phyloP scores from a whole-genome alignment of 2,113 vertebrate species.

The Labeo rohita region DNA sequence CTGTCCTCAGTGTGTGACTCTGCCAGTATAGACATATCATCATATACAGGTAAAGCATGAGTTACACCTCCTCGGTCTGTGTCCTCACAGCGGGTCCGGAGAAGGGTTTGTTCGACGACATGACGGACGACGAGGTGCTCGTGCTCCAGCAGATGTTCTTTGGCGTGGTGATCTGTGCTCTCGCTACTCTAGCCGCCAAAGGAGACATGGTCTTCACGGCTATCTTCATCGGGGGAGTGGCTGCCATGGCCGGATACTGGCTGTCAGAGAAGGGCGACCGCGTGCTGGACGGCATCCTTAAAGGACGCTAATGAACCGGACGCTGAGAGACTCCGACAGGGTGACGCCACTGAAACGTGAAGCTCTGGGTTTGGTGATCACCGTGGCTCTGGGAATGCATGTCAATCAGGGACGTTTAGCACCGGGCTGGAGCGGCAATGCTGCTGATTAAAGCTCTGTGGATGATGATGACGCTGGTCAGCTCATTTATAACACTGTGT shows the following conservation, averaged over 20 bases:
- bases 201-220: constrained; percentile 98
- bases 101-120: constrained; percentile 94
- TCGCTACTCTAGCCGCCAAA: constrained; percentile 94
- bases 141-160: constrained; percentile 99
- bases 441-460: constrained; percentile 20
- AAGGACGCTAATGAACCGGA: constrained; percentile 76
- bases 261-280: constrained; percentile 93
- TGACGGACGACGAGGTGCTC: constrained; percentile 94
- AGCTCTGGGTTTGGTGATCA: background rate
- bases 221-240: constrained; percentile 95
- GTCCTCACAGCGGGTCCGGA: constrained; percentile 78
- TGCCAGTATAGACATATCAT: no score
- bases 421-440: constrained; percentile 5
- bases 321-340: background rate
- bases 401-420: constrained; percentile 22
- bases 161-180: constrained; percentile 91
- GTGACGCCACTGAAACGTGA: background rate
- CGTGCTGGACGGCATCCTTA: constrained; percentile 92
- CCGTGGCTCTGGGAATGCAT: constrained; percentile 41
- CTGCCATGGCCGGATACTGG: constrained; percentile 98
- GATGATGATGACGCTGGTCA: constrained; percentile 36
- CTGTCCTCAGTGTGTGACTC: no score
- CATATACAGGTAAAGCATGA: no score
- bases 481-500: constrained; percentile 44
- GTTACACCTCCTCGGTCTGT: background rate